Evolutionary conservation across 1,140 invertebrate genomes (phyloP).

Genomic region (Apis laboriosa): DNA sequence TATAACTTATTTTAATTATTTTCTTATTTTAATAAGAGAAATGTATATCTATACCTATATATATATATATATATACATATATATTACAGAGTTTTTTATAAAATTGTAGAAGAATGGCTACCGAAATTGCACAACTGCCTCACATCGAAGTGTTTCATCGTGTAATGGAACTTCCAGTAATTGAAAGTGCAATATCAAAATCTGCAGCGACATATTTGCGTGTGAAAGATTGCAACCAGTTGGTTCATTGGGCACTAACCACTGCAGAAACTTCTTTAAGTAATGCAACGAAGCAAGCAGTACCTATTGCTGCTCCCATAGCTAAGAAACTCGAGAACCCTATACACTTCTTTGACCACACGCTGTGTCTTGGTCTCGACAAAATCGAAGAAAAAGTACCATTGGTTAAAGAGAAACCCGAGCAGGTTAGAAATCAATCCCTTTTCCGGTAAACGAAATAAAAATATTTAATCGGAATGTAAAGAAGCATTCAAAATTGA

Average conservation of each 20-base stretch:
- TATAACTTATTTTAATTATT: too few relatives aligned
- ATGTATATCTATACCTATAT: too few relatives aligned
- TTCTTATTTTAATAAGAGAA: too few relatives aligned
- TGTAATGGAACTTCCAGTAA: constrained; percentile 82
- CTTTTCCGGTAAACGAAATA: not conserved
- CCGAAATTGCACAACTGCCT: constrained; percentile 71
- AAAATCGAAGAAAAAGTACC: constrained; percentile 86
- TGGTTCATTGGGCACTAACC: constrained; percentile 86
- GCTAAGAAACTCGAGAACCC: constrained; percentile 83
- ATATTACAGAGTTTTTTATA: not conserved
- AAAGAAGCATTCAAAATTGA: not conserved
- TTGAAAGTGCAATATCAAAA: constrained; percentile 82
- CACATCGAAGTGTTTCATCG: constrained; percentile 82
- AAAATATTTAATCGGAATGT: not conserved
- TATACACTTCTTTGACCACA: constrained; percentile 85
- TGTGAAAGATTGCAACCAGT: constrained; percentile 80
- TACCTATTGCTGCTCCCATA: constrained; percentile 81
- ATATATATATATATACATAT: too few relatives aligned
- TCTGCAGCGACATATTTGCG: constrained; percentile 82
- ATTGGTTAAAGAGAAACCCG: constrained; percentile 85
- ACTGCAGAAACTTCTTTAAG: constrained; percentile 86
- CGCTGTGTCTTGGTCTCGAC: constrained; percentile 85
- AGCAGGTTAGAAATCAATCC: constrained; percentile 81
- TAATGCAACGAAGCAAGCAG: constrained; percentile 82
- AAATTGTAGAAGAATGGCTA: constrained; percentile 55